These are phyloP conservation scores for Morinoia aosen DNA, from an alignment of 2,888 invertebrate species.

Conservation along the genomic window DNA sequence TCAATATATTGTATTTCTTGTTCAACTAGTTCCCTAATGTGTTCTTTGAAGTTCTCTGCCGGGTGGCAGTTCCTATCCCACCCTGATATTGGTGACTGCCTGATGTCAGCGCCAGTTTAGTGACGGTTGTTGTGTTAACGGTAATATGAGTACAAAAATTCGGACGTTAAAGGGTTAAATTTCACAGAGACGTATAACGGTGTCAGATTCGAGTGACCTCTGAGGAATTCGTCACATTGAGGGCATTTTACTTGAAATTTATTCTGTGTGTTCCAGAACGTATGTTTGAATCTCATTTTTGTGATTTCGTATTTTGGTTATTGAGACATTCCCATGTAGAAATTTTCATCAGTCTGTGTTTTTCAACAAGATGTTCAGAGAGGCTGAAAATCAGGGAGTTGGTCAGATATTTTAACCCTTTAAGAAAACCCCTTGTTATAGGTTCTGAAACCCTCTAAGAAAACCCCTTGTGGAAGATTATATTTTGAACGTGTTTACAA, in stretches of 20 bases:
- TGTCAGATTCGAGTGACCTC: background rate
- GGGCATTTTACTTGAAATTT: background rate
- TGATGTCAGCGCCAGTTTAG: too few relatives aligned
- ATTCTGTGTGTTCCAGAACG: background rate
- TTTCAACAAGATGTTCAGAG: background rate
- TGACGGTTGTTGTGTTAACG: too few relatives aligned
- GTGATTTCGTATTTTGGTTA: background rate
- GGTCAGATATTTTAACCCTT: background rate
- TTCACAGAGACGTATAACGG: background rate
- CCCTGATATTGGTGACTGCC: too few relatives aligned
- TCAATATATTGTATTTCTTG: too few relatives aligned
- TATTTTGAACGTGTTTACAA: background rate
- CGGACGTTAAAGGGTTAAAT: too few relatives aligned
- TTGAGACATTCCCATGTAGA: background rate
- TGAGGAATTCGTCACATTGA: background rate
- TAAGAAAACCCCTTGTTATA: background rate
- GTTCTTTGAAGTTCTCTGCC: too few relatives aligned
- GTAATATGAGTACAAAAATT: too few relatives aligned
- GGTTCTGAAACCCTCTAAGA: background rate
- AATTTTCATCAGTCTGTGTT: background rate
- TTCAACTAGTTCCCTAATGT: too few relatives aligned
- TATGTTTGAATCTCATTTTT: background rate
- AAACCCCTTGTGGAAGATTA: background rate
- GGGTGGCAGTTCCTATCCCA: too few relatives aligned
- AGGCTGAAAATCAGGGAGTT: background rate